These are phyloP conservation scores for Moxostoma hubbsi DNA, from an alignment of 2,797 vertebrate species.

Conservation along the genomic window DNA sequence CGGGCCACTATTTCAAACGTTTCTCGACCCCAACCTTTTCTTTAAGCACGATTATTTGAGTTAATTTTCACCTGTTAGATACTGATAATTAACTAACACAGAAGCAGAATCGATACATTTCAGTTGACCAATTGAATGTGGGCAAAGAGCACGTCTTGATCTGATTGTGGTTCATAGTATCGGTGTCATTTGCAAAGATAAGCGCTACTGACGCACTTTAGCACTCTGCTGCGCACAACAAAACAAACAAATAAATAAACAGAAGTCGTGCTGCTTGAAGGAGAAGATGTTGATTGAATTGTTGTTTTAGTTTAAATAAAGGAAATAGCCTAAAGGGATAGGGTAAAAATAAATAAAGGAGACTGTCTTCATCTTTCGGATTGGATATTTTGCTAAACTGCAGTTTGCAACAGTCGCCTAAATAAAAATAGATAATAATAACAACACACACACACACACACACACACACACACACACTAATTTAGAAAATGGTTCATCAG, in stretches of 20 bases:
- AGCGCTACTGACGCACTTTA: neutral
- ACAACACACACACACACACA: too few relatives aligned
- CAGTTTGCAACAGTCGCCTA: too few relatives aligned
- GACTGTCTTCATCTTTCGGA: neutral
- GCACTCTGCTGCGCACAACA: neutral
- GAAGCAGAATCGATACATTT: neutral
- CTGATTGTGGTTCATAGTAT: neutral
- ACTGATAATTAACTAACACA: too few relatives aligned
- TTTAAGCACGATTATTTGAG: too few relatives aligned
- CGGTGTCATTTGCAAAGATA: slow-evolving; percentile 21
- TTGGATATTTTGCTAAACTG: neutral
- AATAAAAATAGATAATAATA: too few relatives aligned
- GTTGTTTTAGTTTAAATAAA: slow-evolving; percentile 49
- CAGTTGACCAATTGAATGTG: neutral
- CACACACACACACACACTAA: too few relatives aligned
- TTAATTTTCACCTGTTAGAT: too few relatives aligned
- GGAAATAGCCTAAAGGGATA: neutral
- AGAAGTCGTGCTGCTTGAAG: slow-evolving; percentile 28
- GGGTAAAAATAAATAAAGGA: neutral
- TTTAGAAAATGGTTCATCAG: too few relatives aligned
- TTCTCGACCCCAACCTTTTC: neutral
- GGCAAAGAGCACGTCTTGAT: neutral
- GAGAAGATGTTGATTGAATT: slow-evolving; percentile 43
- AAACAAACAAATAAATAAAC: neutral
- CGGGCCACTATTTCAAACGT: neutral